Evolutionary conservation across 2,888 invertebrate genomes (phyloP).

Genomic region (Tolmerus cingulatus): DNA sequence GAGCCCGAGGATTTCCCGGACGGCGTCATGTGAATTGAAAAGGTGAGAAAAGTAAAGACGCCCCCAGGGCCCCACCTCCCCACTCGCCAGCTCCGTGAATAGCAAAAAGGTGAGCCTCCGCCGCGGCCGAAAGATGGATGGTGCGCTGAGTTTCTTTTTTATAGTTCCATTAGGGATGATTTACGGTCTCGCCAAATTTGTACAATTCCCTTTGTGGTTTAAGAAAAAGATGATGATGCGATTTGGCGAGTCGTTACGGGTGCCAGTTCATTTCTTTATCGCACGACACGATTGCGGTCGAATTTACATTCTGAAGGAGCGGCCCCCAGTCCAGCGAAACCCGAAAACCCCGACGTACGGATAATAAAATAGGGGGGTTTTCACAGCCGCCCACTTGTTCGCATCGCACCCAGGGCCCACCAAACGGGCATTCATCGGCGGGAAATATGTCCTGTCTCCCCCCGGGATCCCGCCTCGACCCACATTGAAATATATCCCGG

Average conservation of each 20-base stretch:
- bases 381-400: not conserved
- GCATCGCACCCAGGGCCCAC: not conserved
- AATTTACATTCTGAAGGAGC: not conserved
- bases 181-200: constrained; percentile 33
- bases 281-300: not conserved
- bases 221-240: constrained; percentile 23
- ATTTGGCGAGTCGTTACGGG: constrained; percentile 10
- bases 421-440: not conserved
- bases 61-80: not conserved
- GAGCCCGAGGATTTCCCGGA: not conserved
- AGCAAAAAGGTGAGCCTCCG: not conserved
- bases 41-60: not conserved
- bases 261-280: constrained; percentile 2
- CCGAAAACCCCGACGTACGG: not conserved
- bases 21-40: constrained; percentile 25
- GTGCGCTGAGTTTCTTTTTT: constrained; percentile 14
- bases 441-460: not conserved
- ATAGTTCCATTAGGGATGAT: constrained; percentile 38
- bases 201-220: constrained; percentile 27
- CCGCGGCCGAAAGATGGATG: constrained; percentile 19
- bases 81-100: not conserved
- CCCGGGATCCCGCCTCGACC: not conserved
- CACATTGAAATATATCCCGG: constrained; percentile 20
- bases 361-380: not conserved
- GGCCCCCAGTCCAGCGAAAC: not conserved